A percentile compares a stretch with the other conserved stretches of the same genome.
Evolutionary conservation across 35 echinoderm and acorn worm species (phyloP).

Genomic region (Heliocidaris erythrogramma): DNA sequence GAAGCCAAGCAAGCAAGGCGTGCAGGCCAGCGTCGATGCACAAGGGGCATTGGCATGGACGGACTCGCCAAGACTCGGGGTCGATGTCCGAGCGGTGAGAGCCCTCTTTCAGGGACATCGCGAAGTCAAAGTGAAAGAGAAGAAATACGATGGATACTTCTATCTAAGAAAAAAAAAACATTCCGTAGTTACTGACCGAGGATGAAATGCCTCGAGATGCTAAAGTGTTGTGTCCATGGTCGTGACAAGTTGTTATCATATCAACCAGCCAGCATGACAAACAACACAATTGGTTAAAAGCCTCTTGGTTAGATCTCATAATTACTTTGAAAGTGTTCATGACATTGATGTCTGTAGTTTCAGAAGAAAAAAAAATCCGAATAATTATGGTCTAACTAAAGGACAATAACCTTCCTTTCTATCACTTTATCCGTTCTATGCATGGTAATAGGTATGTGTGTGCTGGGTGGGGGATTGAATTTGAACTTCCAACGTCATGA

Average conservation of each 20-base stretch:
- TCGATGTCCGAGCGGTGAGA: background rate
- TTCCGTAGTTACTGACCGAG: constrained; percentile 1
- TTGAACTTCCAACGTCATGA: background rate
- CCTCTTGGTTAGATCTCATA: background rate
- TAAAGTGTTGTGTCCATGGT: background rate
- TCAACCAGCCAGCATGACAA: background rate
- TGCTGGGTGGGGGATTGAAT: background rate
- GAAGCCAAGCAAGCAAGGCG: background rate
- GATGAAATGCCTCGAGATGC: background rate
- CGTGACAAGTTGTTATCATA: background rate
- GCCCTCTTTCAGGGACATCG: background rate
- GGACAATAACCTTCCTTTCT: background rate
- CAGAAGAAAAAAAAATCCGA: background rate
- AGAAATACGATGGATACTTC: background rate
- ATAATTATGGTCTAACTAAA: background rate
- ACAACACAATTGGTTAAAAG: background rate
- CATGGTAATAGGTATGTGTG: background rate
- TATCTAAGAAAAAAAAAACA: background rate
- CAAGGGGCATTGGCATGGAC: background rate
- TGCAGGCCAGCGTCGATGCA: background rate
- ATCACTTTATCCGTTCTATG: background rate
- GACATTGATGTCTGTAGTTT: background rate
- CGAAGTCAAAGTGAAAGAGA: background rate
- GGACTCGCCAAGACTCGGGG: background rate
- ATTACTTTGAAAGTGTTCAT: background rate